These are phyloP conservation scores for Julus scanicus DNA, from an alignment of 2,888 invertebrate genomes.

Conservation along the genomic window DNA sequence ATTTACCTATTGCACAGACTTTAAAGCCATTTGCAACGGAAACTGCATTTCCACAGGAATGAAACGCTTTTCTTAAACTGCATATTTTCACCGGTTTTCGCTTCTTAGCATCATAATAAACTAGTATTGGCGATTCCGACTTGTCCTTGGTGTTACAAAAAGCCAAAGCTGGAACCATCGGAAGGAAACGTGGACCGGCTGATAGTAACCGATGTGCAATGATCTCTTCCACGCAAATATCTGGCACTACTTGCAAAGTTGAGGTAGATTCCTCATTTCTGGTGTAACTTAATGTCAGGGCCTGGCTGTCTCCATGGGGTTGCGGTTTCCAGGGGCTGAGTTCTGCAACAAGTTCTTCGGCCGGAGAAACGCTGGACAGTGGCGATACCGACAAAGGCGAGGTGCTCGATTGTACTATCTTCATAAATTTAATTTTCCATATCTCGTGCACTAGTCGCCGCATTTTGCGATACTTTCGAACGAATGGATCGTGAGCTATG, in stretches of 20 bases:
- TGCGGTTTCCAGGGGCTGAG: too few relatives aligned
- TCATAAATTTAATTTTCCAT: slow-evolving; percentile 37
- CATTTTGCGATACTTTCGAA: not conserved
- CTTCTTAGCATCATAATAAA: not conserved
- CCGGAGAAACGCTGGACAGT: slow-evolving; percentile 31
- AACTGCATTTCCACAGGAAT: not conserved
- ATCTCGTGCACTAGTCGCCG: not conserved
- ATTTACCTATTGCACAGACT: slow-evolving; percentile 55
- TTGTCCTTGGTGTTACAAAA: slow-evolving; percentile 52
- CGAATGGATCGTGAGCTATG: not conserved
- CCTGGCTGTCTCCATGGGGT: too few relatives aligned
- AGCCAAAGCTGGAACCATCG: slow-evolving; percentile 60
- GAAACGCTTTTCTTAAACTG: slow-evolving; percentile 51
- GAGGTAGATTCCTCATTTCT: not conserved
- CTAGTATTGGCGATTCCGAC: slow-evolving; percentile 27
- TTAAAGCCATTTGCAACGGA: slow-evolving; percentile 54
- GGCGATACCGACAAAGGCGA: slow-evolving; percentile 15
- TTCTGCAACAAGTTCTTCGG: too few relatives aligned
- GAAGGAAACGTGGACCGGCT: slow-evolving; percentile 56
- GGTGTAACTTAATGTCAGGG: too few relatives aligned
- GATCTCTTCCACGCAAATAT: not conserved
- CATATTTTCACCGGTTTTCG: slow-evolving; percentile 12
- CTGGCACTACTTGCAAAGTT: not conserved
- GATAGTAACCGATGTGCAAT: slow-evolving; percentile 57
- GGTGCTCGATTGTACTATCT: not conserved